Conservation (phyloP, 2,113 vertebrate species). For the Mus musculus region GRCm39 chr14:49629501-49630000, state of each 20-base stretch:
- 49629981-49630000: not conserved
- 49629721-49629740: not conserved
- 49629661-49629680: no score
- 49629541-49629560: not conserved
- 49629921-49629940: conserved; percentile 2
- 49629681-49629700: not conserved
- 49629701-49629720: not conserved
- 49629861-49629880: not conserved
- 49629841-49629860: not conserved
- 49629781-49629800: not conserved
- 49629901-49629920: not conserved
- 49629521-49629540: conserved; percentile 58
- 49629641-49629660: not conserved
- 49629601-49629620: not conserved
- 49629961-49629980: not conserved
- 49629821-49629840: not conserved
- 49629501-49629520: not conserved
- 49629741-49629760: not conserved
- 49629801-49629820: not conserved
- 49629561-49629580: not conserved
- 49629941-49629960: not conserved
- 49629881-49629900: not conserved
- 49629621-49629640: not conserved
- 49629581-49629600: not conserved
- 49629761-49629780: not conserved